Evolutionary conservation across 1,140 invertebrate species (phyloP).

Genomic region (Sarcophaga bullata): DNA sequence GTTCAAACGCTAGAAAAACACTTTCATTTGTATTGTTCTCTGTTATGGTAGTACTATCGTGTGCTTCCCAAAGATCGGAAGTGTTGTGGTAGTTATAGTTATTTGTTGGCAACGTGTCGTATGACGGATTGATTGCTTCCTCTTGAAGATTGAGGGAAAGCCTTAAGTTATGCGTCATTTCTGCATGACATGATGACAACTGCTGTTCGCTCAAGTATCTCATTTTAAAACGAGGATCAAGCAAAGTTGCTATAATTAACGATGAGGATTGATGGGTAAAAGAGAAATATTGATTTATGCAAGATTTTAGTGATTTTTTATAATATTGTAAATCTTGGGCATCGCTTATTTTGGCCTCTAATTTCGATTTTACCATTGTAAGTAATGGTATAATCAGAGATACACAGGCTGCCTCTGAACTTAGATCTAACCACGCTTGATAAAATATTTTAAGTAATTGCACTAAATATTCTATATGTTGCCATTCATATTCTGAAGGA

Average conservation of each 20-base stretch:
- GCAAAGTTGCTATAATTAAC: slow-evolving; percentile 6
- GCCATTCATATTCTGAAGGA: slow-evolving; percentile 23
- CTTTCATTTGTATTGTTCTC: slow-evolving; percentile 24
- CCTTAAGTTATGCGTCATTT: slow-evolving; percentile 9
- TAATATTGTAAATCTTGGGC: neutral
- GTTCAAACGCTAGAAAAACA: slow-evolving; percentile 17
- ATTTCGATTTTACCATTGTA: slow-evolving; percentile 11
- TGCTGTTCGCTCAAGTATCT: slow-evolving; percentile 18
- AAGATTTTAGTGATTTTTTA: neutral
- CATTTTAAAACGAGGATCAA: slow-evolving; percentile 35
- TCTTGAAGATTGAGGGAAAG: slow-evolving; percentile 23
- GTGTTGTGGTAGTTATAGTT: slow-evolving; percentile 24
- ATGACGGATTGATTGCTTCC: neutral
- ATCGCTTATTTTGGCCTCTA: neutral
- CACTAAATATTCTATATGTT: slow-evolving; percentile 11
- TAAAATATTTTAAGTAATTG: slow-evolving; percentile 20
- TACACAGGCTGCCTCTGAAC: slow-evolving; percentile 11
- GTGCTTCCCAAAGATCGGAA: slow-evolving; percentile 31
- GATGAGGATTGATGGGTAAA: slow-evolving; percentile 11
- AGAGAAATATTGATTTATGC: slow-evolving; percentile 22
- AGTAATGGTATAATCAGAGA: slow-evolving; percentile 26
- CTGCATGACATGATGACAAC: slow-evolving; percentile 16
- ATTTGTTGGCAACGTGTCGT: neutral
- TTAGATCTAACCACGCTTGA: slow-evolving; percentile 34
- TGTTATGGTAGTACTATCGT: neutral